Evolutionary conservation across 2,113 vertebrate genomes (phyloP), one percentile per base, ranked within the genome.

Genomic region (Apaloderma vittatum): DNA sequence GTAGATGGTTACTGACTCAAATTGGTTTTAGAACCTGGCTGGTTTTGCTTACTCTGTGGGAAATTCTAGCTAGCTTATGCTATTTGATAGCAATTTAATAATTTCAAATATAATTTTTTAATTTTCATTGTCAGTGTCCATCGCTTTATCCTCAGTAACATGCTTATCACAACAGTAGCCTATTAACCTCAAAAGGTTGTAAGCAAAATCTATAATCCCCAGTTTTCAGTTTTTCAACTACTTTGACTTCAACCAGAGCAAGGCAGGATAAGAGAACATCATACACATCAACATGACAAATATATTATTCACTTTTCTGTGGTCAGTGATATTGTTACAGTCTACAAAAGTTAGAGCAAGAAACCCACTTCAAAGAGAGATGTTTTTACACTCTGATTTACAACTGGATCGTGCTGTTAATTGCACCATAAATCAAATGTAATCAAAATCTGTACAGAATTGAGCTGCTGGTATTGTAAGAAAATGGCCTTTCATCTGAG

Each of bases 241-340:
- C 27, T 93, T 84, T 65, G 49, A 92, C 48, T 93, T 68, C 13
- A 92, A 78, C 66, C 57, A 94, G 78, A 96, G 83, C 49, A 88
- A 95, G 46, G 74, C 37, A 93, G 58, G 71, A 85, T 61, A 80
- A 88, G n/a, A 83, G 29, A 61, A 83, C 57, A 94, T 72, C n/a
- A 59, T 30, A 91, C 14, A 71, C 34, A 94, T 58, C 61, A 65
- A 57, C 61, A 90, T 32, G 75, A 92, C 45, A 91, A 94, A 93
- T 81, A 63, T 26, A 80, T 67, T 58, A 61, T 49, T 88, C 13
- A 74, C 66, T 95, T 80, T 81, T 51, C 66, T 87, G 49, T 52
- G 66, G 74, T 82, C 71, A 82, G 24, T 75, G 65, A 61, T 57
- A 76, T 8, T 70, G 58, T 89, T 73, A 78, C 40, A 68, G 29